Base-by-base conservation (phyloP, 2,113 vertebrate genomes). In the Platycercus adscitus region DNA sequence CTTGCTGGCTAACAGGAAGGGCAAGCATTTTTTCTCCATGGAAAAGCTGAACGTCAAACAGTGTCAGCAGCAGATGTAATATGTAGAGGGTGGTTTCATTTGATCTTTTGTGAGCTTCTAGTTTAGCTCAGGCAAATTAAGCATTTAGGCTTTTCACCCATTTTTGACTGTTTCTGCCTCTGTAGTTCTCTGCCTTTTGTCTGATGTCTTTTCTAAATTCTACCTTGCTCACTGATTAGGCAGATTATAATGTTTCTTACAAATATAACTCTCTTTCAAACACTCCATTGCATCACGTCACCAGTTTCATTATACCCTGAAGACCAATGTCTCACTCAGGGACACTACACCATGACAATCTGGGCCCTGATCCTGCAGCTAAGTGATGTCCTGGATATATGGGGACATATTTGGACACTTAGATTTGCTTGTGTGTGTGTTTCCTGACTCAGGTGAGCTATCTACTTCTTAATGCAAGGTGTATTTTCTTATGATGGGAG, bases 51-150 rank as follows among this genome's bases (percentile, higher is more conserved):
- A 58, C 56, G 41, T 78, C 95, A 58, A 91, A 72, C 92, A 20
- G 46, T 64, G 29, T 33, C 73, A 73, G 26, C 86, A 87, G 89
- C 65, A n/a, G 73, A 58, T 47, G n/a, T 46, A 65, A 68, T 63
- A 61, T 72, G 49, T 50, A 70, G 66, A 70, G 64, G 69, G n/a
- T 2, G 1, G 41, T 65, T 93, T 80, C 13, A 12, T 94, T 63
- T 92, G 49, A 39, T 94, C 86, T 91, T 80, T 53, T 8, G 10
- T 31, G 71, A 73, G 69, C 29, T 96, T 37, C 78, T 88, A 18
- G 86, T 96, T 88, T 69, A 68, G 85, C 68, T 77, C 53, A 25
- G 19, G 47, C n/a, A 81, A 93, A 95, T 83, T 37, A 89, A 95
- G 56, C 86, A 43, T 90, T 60, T 76, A 64, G 58, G 17, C 10